phyloP scores from a whole-genome alignment of 2,888 invertebrate species.

The Autographa pulchrina region DNA sequence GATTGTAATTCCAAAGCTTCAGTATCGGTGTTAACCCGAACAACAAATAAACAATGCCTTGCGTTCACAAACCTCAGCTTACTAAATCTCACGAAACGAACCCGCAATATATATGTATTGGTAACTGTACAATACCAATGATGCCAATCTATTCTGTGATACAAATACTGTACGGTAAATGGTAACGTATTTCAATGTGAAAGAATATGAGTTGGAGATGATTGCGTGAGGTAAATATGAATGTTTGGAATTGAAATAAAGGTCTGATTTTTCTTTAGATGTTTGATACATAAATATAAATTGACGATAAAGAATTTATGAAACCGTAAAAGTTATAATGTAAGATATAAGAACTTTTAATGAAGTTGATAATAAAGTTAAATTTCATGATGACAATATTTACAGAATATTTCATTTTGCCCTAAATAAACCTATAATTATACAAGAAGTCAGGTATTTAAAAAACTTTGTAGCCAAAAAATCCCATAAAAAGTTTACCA shows the following conservation, averaged over 20 bases:
- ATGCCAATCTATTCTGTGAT: conserved; percentile 18
- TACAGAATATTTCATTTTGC: too few species aligned
- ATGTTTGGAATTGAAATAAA: neutral
- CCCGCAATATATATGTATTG: conserved; percentile 28
- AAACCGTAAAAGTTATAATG: too few species aligned
- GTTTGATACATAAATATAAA: too few species aligned
- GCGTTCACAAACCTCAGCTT: conserved; percentile 19
- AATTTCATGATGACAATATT: too few species aligned
- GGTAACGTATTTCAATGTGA: neutral
- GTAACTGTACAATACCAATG: conserved; percentile 33
- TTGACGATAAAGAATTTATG: too few species aligned
- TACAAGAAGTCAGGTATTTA: too few species aligned
- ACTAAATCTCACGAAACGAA: conserved; percentile 35
- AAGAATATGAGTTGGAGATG: neutral
- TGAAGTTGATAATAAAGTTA: too few species aligned
- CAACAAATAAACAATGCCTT: conserved; percentile 8
- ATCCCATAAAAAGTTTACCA: neutral
- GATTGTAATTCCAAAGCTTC: neutral
- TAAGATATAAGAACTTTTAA: too few species aligned
- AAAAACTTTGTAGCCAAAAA: too few species aligned
- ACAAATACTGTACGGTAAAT: neutral
- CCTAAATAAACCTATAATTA: too few species aligned
- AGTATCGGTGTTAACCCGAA: neutral
- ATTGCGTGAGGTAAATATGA: neutral
- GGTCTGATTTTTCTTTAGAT: neutral